These are phyloP conservation scores for Argopecten irradians DNA, from an alignment of 1,140 invertebrate species.

Conservation along the genomic window DNA sequence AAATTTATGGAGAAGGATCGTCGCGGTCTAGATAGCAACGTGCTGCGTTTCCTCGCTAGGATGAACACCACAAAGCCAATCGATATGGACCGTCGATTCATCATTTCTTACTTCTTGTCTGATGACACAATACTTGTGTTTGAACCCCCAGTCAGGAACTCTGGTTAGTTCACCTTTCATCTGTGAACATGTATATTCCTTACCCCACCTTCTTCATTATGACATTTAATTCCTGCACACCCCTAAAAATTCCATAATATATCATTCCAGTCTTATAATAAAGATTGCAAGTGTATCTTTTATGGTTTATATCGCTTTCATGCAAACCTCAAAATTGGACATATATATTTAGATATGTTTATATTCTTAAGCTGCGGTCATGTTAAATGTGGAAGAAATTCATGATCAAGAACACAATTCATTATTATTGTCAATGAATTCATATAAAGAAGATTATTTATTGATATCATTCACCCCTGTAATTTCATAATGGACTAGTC, in stretches of 20 bases:
- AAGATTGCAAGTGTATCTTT: neutral
- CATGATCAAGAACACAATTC: no score
- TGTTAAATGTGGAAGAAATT: no score
- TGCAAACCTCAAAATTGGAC: neutral
- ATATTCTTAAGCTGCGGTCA: no score
- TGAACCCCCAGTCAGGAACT: slow-evolving; percentile 85
- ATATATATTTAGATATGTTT: neutral
- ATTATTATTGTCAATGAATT: no score
- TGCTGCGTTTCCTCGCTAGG: slow-evolving; percentile 87
- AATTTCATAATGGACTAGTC: no score
- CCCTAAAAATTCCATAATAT: no score
- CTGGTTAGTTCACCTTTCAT: slow-evolving; percentile 78
- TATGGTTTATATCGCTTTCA: neutral
- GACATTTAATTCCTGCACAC: no score
- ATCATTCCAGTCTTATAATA: no score
- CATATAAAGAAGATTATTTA: no score
- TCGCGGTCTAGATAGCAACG: slow-evolving; percentile 84
- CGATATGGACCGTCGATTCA: slow-evolving; percentile 85
- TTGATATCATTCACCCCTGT: no score
- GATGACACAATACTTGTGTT: slow-evolving; percentile 91
- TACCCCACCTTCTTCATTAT: no score
- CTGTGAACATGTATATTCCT: neutral
- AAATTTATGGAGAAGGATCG: slow-evolving; percentile 79
- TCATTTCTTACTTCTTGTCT: slow-evolving; percentile 88
- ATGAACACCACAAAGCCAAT: slow-evolving; percentile 85